A percentile compares a stretch with the other conserved stretches of the same genome.
phyloP scores from a whole-genome alignment of 2,113 vertebrate species.

The Passer domesticus region DNA sequence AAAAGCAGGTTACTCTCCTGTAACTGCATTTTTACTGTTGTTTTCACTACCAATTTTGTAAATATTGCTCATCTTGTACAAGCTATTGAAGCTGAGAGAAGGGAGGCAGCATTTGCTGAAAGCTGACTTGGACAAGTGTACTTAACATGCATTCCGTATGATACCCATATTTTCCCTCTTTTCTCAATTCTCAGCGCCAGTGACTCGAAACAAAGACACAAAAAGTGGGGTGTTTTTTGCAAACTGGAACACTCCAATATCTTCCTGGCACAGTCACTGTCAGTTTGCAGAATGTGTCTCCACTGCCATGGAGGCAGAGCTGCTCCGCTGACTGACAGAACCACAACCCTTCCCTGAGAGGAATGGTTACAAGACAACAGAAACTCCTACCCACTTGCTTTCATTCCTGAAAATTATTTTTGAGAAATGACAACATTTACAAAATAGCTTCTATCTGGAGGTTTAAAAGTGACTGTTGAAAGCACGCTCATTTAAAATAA shows the following conservation, averaged over 20 bases:
- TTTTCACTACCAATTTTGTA: neutral
- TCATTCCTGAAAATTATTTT: neutral
- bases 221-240: neutral
- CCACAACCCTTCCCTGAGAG: neutral
- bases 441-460: neutral
- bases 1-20: neutral
- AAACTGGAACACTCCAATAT: neutral
- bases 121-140: neutral
- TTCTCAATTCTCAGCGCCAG: neutral
- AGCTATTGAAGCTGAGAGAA: neutral
- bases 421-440: neutral
- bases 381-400: neutral
- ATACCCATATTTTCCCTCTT: neutral
- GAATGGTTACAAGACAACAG: neutral
- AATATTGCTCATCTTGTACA: neutral
- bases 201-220: neutral
- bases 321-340: slow-evolving; percentile 33
- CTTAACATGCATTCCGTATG: neutral
- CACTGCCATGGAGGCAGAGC: slow-evolving; percentile 24
- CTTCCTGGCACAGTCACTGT: neutral
- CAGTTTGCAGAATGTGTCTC: neutral
- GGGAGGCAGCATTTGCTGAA: neutral
- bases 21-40: neutral
- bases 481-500: neutral
- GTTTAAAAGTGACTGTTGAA: neutral